Evolutionary conservation across 2,113 vertebrate genomes (phyloP).

Genomic region (Petrocephalus zakoni): DNA sequence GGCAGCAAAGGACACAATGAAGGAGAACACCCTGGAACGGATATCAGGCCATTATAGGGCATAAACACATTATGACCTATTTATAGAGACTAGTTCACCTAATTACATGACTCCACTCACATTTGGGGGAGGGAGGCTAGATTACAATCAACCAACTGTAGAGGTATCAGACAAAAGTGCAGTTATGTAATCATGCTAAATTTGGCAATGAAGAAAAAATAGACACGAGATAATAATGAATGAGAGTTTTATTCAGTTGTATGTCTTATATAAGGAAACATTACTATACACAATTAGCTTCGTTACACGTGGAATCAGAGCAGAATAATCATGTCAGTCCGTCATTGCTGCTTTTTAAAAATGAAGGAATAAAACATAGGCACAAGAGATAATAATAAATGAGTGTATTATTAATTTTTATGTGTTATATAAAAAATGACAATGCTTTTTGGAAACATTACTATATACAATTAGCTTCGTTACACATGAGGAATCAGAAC

Average conservation of each 20-base stretch:
- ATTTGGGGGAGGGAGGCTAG: neutral
- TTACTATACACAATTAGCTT: neutral
- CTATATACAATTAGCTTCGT: neutral
- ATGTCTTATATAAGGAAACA: neutral
- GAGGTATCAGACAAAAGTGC: neutral
- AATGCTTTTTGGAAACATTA: neutral
- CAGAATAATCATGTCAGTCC: neutral
- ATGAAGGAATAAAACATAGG: neutral
- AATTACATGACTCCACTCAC: neutral
- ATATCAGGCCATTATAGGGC: neutral
- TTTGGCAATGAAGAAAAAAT: neutral
- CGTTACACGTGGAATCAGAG: neutral
- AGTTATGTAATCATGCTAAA: neutral
- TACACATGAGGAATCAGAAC: neutral
- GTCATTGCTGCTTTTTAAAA: neutral
- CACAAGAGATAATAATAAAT: neutral
- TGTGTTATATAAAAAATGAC: neutral
- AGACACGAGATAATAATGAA: neutral
- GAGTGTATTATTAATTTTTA: neutral
- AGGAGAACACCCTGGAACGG: neutral
- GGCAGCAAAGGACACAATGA: neutral
- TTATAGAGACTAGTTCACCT: neutral
- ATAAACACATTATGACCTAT: neutral
- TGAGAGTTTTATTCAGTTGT: neutral
- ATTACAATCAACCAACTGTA: neutral